These are phyloP conservation scores for Drosophila ambigua DNA, from an alignment of 1,140 invertebrate species.

Conservation along the genomic window DNA sequence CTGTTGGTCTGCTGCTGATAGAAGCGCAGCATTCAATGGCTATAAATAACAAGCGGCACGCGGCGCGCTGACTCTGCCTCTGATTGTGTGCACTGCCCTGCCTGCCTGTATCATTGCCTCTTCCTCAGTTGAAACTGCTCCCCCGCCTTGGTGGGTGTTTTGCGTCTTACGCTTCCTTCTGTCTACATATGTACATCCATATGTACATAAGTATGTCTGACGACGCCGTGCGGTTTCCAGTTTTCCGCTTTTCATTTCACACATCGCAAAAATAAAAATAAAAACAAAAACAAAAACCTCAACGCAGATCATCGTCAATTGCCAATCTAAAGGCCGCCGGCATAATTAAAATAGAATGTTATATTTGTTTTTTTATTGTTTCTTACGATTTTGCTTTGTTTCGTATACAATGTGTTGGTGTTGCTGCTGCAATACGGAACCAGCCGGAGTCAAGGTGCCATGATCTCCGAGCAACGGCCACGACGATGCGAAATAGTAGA, in stretches of 20 bases:
- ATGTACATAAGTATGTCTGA: slow-evolving; percentile 19
- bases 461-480: slow-evolving; percentile 10
- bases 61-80: slow-evolving; percentile 45
- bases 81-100: slow-evolving; percentile 43
- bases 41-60: slow-evolving; percentile 78
- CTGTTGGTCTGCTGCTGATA: slow-evolving; percentile 35
- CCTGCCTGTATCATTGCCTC: slow-evolving; percentile 3
- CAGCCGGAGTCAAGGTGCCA: slow-evolving; percentile 67
- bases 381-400: slow-evolving; percentile 31
- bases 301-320: slow-evolving; percentile 63
- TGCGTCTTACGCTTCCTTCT: slow-evolving; percentile 41
- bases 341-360: slow-evolving; percentile 73
- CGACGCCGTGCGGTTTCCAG: slow-evolving; percentile 49
- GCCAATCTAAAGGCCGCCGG: slow-evolving; percentile 73
- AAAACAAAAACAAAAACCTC: slow-evolving; percentile 37
- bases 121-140: not conserved
- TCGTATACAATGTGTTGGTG: slow-evolving; percentile 3
- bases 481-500: slow-evolving; percentile 39
- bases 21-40: slow-evolving; percentile 52
- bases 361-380: not conserved
- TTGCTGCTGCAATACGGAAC: slow-evolving; percentile 63
- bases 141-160: slow-evolving; percentile 60
- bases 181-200: no score
- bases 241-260: slow-evolving; percentile 65
- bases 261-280: slow-evolving; percentile 13